These are phyloP conservation scores for Hapalemur alaotrensis DNA, from an alignment of 2,797 vertebrate genomes.

Conservation along the genomic window DNA sequence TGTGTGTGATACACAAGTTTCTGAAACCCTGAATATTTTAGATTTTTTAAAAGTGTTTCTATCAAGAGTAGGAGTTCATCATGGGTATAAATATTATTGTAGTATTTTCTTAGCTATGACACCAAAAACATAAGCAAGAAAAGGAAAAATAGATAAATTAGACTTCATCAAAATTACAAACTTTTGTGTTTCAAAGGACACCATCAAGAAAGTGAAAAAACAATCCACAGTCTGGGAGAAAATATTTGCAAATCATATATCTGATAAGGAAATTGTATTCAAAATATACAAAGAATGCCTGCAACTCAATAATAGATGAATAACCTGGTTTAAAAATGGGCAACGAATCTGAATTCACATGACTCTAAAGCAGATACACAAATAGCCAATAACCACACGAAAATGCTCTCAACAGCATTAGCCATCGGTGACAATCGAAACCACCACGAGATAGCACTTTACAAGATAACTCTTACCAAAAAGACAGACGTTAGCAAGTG, in stretches of 20 bases:
- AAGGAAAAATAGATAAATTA: background rate
- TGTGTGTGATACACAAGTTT: background rate
- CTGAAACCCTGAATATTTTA: background rate
- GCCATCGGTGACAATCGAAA: background rate
- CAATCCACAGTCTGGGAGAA: background rate
- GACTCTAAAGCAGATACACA: background rate
- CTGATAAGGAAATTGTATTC: background rate
- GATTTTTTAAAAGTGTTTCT: background rate
- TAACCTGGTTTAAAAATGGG: background rate
- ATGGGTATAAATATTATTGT: background rate
- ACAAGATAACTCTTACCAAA: background rate
- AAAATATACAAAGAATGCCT: background rate
- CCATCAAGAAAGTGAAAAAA: background rate
- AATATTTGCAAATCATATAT: background rate
- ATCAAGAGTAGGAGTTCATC: background rate
- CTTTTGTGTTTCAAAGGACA: background rate
- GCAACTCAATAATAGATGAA: background rate
- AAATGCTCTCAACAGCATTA: background rate
- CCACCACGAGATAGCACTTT: background rate
- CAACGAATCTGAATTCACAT: background rate
- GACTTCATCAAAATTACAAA: background rate
- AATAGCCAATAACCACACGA: background rate
- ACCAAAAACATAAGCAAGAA: conserved; percentile 20
- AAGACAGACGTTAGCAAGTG: background rate
- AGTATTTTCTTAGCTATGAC: background rate